Conservation (phyloP, 1,140 invertebrate genomes). For the Neodiprion pinetum region DNA sequence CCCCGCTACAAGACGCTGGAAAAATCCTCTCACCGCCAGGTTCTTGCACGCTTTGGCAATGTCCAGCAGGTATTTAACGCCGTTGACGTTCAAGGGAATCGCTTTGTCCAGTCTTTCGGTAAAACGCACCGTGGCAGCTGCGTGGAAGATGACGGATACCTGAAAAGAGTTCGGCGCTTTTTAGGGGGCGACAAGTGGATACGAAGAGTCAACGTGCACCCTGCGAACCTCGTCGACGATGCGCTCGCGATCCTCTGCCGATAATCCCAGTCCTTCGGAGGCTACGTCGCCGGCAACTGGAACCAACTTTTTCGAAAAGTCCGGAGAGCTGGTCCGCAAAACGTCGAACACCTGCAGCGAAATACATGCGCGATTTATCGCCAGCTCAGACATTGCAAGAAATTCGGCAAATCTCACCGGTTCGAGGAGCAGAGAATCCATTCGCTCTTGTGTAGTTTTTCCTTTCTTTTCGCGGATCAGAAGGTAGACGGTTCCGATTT, state of each 20-base stretch:
- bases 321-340: neutral
- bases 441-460: too few species aligned
- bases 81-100: conserved; percentile 71
- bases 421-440: too few species aligned
- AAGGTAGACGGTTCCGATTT: too few species aligned
- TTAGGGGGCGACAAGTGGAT: too few species aligned
- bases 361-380: neutral
- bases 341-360: neutral
- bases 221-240: neutral
- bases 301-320: neutral
- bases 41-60: conserved; percentile 60
- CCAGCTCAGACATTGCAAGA: neutral
- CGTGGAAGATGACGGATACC: conserved; percentile 70
- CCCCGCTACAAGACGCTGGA: neutral
- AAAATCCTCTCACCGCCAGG: conserved; percentile 48
- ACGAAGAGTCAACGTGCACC: too few species aligned
- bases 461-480: too few species aligned
- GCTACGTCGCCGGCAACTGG: neutral
- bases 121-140: conserved; percentile 72
- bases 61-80: conserved; percentile 64
- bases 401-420: neutral
- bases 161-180: conserved; percentile 20
- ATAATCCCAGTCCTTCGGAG: neutral
- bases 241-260: neutral
- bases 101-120: conserved; percentile 70